Evolutionary conservation across 2,888 invertebrate genomes (phyloP).

Genomic region (Dorcus hopei): DNA sequence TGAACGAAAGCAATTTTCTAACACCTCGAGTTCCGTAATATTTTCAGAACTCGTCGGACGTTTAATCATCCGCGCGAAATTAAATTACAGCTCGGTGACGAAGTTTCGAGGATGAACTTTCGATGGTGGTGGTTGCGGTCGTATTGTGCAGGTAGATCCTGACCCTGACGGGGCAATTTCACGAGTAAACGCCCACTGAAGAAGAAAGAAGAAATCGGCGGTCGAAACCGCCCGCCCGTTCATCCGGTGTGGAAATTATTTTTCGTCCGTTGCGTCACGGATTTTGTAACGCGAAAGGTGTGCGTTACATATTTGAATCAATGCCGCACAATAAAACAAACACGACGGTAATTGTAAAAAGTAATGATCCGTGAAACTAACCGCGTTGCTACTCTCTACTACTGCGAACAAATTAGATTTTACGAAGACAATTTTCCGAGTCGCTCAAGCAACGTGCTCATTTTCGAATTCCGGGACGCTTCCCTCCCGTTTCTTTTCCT

Average conservation of each 20-base stretch:
- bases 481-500: too few species aligned
- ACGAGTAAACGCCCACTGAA: constrained; percentile 42
- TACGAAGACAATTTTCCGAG: constrained; percentile 12
- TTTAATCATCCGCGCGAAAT: too few species aligned
- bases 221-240: constrained; percentile 26
- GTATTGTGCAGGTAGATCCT: constrained; percentile 34
- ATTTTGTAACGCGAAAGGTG: constrained; percentile 1
- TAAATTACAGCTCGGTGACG: neutral
- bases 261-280: neutral
- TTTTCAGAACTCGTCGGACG: too few species aligned
- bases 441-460: constrained; percentile 4
- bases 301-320: neutral
- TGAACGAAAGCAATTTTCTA: neutral
- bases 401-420: constrained; percentile 6
- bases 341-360: constrained; percentile 11
- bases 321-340: constrained; percentile 6
- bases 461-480: too few species aligned
- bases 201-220: constrained; percentile 29
- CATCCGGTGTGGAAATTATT: neutral
- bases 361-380: constrained; percentile 12
- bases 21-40: neutral
- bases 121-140: neutral
- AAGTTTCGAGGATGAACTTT: neutral
- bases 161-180: constrained; percentile 42
- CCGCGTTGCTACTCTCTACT: neutral